These are phyloP conservation scores for Phoeniculus purpureus DNA, from an alignment of 2,797 vertebrate species.

Conservation along the genomic window DNA sequence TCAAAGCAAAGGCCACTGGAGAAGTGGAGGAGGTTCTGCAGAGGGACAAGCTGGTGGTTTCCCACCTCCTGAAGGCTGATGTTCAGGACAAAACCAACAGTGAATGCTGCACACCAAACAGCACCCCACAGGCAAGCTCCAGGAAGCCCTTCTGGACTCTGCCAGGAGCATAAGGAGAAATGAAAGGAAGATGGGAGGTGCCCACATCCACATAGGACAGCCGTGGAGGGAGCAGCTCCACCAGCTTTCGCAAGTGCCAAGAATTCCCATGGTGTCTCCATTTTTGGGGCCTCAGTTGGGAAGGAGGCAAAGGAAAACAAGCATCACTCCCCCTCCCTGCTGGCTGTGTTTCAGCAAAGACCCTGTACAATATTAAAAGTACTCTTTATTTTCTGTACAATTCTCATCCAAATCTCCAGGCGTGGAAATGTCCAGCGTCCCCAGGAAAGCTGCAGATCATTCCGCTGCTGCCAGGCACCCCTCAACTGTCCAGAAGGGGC, in stretches of 20 bases:
- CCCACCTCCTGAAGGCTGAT: background rate
- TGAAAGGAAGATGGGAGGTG: background rate
- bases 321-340: background rate
- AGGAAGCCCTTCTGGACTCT: background rate
- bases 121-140: background rate
- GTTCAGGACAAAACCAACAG: background rate
- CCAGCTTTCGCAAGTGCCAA: background rate
- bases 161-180: background rate
- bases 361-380: slow-evolving; percentile 46
- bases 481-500: background rate
- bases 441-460: background rate
- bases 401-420: background rate
- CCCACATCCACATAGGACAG: background rate
- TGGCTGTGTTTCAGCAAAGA: background rate
- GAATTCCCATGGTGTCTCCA: fast-evolving
- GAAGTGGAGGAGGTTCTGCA: background rate
- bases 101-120: background rate
- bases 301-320: background rate
- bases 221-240: fast-evolving
- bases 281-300: background rate
- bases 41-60: background rate
- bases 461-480: background rate
- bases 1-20: background rate
- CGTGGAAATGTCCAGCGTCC: background rate
- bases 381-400: slow-evolving; percentile 45